These are phyloP conservation scores for Lepidurus packardi DNA, from an alignment of 1,140 invertebrate species.

Conservation along the genomic window DNA sequence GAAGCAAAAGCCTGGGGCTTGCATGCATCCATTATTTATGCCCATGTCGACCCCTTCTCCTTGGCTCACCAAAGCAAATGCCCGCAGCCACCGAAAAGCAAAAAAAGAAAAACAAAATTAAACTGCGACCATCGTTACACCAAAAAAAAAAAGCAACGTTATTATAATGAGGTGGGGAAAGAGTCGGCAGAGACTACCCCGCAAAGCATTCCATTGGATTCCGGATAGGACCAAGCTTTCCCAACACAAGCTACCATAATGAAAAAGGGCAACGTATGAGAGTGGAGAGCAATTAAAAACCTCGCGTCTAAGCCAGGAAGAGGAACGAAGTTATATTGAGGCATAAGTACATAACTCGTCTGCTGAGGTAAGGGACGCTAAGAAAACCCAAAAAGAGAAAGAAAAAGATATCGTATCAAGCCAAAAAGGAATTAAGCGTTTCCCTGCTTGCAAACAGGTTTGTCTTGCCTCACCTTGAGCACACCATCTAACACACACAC, in stretches of 20 bases:
- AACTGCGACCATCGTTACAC: neutral
- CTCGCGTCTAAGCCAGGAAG: neutral
- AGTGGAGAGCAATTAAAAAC: neutral
- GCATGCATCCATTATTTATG: conserved; percentile 1
- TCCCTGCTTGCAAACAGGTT: conserved; percentile 8
- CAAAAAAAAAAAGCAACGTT: neutral
- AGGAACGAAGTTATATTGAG: neutral
- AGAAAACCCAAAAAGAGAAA: neutral
- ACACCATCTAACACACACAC: conserved; percentile 12
- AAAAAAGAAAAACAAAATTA: neutral
- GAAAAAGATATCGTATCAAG: conserved; percentile 15
- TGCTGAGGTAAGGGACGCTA: neutral
- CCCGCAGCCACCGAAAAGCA: neutral
- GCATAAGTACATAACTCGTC: neutral
- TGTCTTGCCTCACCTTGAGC: conserved; percentile 20
- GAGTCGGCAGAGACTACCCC: neutral
- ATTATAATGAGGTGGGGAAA: conserved; percentile 12
- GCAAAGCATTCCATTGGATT: neutral
- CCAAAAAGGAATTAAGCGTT: conserved; percentile 22
- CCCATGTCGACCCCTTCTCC: neutral
- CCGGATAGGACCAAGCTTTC: neutral
- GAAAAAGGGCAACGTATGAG: neutral
- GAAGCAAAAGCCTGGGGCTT: neutral
- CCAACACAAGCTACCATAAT: neutral
- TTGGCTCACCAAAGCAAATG: neutral